phyloP scores from a whole-genome alignment of 2,888 invertebrate species.

The Leptinotarsa rubiginosa region DNA sequence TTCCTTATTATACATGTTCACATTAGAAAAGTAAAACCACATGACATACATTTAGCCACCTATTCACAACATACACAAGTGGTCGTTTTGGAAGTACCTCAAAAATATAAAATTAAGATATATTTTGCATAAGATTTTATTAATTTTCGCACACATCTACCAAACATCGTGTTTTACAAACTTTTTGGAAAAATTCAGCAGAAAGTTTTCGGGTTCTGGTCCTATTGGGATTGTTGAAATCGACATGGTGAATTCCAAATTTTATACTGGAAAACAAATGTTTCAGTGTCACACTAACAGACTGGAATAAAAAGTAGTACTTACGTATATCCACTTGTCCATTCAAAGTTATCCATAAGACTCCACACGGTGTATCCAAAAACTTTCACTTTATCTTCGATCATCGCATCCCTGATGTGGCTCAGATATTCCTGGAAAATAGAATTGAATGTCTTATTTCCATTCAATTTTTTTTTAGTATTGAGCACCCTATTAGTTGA shows the following conservation, averaged over 20 bases:
- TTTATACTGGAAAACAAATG: conserved; percentile 29
- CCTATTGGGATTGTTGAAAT: conserved; percentile 72
- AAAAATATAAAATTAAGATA: no score
- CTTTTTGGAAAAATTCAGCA: conserved; percentile 31
- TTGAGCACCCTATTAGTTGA: not conserved
- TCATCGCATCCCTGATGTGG: conserved; percentile 58
- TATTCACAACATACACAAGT: no score
- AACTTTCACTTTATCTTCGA: conserved; percentile 61
- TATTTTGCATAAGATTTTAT: not conserved
- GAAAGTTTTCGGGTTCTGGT: conserved; percentile 76
- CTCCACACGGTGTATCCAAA: conserved; percentile 65
- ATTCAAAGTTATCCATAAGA: conserved; percentile 60
- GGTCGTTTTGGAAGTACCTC: no score
- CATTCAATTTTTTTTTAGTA: not conserved
- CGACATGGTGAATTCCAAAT: conserved; percentile 78
- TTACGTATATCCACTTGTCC: conserved; percentile 65
- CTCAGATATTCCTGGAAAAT: conserved; percentile 65
- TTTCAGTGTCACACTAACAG: not conserved
- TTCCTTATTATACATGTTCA: no score
- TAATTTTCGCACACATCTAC: conserved; percentile 25
- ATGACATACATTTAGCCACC: no score
- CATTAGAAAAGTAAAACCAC: no score
- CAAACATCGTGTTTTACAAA: conserved; percentile 32
- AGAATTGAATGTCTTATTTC: not conserved
- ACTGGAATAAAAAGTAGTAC: no score